phyloP scores from a whole-genome alignment of 2,888 invertebrate species.

The Tolmerus cingulatus region DNA sequence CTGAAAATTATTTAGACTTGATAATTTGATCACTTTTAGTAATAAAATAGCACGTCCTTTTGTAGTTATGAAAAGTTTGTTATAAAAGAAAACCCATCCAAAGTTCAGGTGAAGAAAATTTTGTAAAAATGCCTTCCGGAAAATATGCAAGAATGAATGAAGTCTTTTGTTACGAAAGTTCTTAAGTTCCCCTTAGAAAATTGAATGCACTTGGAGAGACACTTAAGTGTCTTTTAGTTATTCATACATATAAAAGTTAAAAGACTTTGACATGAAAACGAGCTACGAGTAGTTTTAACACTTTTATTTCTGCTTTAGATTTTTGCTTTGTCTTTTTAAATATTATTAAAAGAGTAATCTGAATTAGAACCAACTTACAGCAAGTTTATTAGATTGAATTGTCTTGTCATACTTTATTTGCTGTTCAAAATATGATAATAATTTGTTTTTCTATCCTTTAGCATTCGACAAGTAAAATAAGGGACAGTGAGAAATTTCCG shows the following conservation, averaged over 20 bases:
- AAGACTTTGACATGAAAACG: neutral
- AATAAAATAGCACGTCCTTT: neutral
- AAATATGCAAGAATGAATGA: neutral
- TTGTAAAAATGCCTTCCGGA: neutral
- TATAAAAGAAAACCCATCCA: neutral
- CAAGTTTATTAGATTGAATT: too few relatives aligned
- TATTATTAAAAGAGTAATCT: neutral
- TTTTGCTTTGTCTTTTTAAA: neutral
- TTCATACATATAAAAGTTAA: neutral
- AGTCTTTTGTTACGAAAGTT: neutral
- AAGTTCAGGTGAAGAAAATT: neutral
- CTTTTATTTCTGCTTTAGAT: neutral
- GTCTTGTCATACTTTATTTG: too few relatives aligned
- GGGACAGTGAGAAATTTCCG: too few relatives aligned
- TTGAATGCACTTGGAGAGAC: neutral
- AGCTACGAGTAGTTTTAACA: neutral
- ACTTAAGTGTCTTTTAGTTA: neutral
- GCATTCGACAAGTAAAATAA: too few relatives aligned
- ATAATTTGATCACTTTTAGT: neutral
- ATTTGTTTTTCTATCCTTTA: too few relatives aligned
- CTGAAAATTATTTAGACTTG: neutral
- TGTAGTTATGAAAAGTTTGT: neutral
- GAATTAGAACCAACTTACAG: too few relatives aligned
- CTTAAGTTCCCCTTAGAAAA: neutral
- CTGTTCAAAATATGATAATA: too few relatives aligned